A percentile compares a stretch with the other conserved stretches of the same genome.
phyloP scores from a whole-genome alignment of 37 sponge, comb jelly and placozoan species.

The Ephydatia muelleri region DNA sequence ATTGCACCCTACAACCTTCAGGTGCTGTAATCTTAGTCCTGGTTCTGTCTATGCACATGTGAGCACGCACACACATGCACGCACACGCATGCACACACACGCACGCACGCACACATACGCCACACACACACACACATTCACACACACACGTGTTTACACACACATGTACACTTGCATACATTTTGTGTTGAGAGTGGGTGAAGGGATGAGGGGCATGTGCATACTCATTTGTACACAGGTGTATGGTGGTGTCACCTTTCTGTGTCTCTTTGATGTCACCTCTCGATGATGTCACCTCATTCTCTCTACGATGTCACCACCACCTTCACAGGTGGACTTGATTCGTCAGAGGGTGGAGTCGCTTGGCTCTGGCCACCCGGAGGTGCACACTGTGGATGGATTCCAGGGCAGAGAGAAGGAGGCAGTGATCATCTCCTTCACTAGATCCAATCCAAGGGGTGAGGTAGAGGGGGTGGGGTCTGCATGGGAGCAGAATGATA shows the following conservation, averaged over 20 bases:
- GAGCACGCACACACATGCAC: neutral
- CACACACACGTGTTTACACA: too few relatives aligned
- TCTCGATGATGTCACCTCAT: neutral
- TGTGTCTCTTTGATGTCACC: neutral
- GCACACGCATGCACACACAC: too few relatives aligned
- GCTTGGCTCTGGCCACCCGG: slow-evolving; percentile 29
- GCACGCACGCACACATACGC: too few relatives aligned
- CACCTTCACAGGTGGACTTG: slow-evolving; percentile 67
- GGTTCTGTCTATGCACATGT: neutral
- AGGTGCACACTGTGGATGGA: slow-evolving; percentile 91
- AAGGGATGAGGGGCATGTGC: neutral
- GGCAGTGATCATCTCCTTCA: slow-evolving; percentile 91
- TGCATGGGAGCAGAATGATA: too few relatives aligned
- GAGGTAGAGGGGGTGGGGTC: too few relatives aligned
- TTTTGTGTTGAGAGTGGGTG: neutral
- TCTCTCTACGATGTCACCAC: too few relatives aligned
- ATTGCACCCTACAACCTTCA: slow-evolving; percentile 95
- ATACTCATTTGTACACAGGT: neutral
- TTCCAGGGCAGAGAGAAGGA: slow-evolving; percentile 98
- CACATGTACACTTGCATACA: too few relatives aligned
- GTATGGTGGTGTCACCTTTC: too few relatives aligned
- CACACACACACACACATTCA: too few relatives aligned
- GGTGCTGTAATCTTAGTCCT: slow-evolving; percentile 15
- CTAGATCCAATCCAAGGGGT: slow-evolving; percentile 84
- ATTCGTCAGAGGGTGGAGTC: slow-evolving; percentile 48